Base-by-base conservation (phyloP, 2,113 vertebrate species). In the Syrmaticus mikado region DNA sequence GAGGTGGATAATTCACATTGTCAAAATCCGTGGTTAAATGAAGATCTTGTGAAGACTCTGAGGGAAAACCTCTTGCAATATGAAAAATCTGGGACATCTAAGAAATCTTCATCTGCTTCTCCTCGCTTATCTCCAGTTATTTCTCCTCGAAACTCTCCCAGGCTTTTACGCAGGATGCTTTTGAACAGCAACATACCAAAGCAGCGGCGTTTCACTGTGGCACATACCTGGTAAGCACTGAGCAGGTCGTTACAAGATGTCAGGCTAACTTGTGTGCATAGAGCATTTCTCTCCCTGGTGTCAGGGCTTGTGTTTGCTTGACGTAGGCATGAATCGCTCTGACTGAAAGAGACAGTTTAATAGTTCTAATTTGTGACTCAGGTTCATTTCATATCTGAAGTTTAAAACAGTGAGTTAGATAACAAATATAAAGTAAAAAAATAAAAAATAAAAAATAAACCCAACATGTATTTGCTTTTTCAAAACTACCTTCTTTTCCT, bases 41-140 rank as follows among this genome's bases (percentile, higher is more conserved):
- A 99, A 97, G 99, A 99, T 95, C 98, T 99, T 87, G 98, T 99
- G 95, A 99, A 99, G 97, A 99, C 99, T 90, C 96, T 99, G 95
- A 97, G 98, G 97, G 99, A 99, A 97, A 99, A 99, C 98, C 97
- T 99, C 97, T 99, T 99, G 98, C 98, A 99, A 97, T 98, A 99
- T 8, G 99, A 99, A 91, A 98, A 98, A 96, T 96, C 98, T 55
- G 98, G 98, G 77, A 97, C 98, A 55, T 93, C 98, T 76, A 98
- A 97, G 75, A 99, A 99, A 90, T 98, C 98, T 41, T 98, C 98
- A 82, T 97, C 99, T 92, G 98, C 98, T 87, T 99, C 99, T 50
- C 98, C 99, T 57, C 98, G 98, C 53, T 97, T 99, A 17, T 99
- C 99, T 21, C 98, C 98, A 27, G 97, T 98, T 84, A 97, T 98